Base-by-base conservation (phyloP, 2,888 invertebrate genomes). In the Plebejus melissa region DNA sequence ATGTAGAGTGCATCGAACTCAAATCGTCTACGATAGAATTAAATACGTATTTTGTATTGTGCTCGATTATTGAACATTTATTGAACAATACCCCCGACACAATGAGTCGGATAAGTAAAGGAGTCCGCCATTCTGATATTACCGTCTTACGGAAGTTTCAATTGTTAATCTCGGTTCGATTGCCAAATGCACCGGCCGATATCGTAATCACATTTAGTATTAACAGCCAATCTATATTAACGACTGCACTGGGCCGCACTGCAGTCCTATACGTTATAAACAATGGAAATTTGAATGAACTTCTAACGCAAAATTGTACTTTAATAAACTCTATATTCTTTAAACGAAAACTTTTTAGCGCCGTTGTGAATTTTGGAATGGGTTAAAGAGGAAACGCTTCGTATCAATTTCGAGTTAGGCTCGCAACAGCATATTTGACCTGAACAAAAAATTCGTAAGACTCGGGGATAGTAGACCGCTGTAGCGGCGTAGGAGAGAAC, bases 111-210 rank as follows among this genome's bases (percentile, higher is more conserved):
- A 80, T 80, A 79, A 80, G 77, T 77, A 78, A 77, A 77, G 76
- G 77, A 77, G 77, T 74, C 78, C 74, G 79, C 76, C 79, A 79
- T 80, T 83, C 80, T 80, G 81, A 85, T 86, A 87, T 86, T 85
- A 86, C 82, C 83, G 84, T 87, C 84, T 86, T 84, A 82, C 83
- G 84, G 79, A 87, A 89, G 87, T 90, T 89, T 83, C 82, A 85
- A 88, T 85, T 87, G 89, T 88, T 90, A 90, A 92, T 91, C 91
- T 88, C 80, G 83, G 88, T 90, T 90, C 88, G 88, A 91, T 89
- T 91, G 86, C 84, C 85, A 88, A 91, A 87, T 87, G 86, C 85
- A 83, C 85, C 84, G 86, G 82, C 84, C 82, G 79, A 78, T 80
- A 78, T 83, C 82, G 90, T 90, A 91, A 92, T 90, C 85, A 74